Percentiles rank a stretch among this genome's conserved stretches.
These are phyloP conservation scores for Syndactyla subalaris DNA, from an alignment of 2,797 vertebrate species.

Conservation along the genomic window DNA sequence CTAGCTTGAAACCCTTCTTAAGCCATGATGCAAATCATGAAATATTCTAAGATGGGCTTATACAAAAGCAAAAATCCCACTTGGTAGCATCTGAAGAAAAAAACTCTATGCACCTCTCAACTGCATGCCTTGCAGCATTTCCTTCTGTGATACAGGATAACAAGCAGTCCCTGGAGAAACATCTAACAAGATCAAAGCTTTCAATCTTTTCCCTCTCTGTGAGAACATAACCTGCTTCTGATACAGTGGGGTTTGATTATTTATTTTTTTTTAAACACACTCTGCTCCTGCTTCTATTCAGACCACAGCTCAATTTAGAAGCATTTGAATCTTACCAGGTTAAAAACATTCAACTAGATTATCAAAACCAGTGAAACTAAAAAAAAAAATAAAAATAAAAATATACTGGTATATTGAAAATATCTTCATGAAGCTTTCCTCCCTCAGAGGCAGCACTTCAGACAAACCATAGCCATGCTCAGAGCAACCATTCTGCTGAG, in stretches of 20 bases:
- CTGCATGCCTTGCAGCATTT: accelerated
- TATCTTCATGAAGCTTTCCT: neutral
- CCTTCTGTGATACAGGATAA: neutral
- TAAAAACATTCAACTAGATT: neutral
- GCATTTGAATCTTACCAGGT: neutral
- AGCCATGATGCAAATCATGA: neutral
- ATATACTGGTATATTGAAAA: neutral
- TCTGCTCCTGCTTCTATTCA: neutral
- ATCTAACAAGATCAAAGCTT: neutral
- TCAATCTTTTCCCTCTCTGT: neutral
- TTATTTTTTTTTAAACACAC: neutral
- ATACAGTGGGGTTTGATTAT: neutral
- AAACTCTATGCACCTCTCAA: neutral
- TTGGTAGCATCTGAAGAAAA: neutral
- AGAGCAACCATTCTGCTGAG: neutral
- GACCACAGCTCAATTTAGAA: neutral
- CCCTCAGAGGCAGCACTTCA: neutral
- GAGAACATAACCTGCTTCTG: neutral
- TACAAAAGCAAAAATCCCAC: neutral
- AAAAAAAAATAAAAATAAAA: neutral
- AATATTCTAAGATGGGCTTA: neutral
- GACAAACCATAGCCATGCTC: neutral
- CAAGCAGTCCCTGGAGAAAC: neutral
- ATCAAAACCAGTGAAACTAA: neutral
- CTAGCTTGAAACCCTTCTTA: neutral